Conservation (phyloP, 2,797 vertebrate species). For the Molossus alvarezi region DNA sequence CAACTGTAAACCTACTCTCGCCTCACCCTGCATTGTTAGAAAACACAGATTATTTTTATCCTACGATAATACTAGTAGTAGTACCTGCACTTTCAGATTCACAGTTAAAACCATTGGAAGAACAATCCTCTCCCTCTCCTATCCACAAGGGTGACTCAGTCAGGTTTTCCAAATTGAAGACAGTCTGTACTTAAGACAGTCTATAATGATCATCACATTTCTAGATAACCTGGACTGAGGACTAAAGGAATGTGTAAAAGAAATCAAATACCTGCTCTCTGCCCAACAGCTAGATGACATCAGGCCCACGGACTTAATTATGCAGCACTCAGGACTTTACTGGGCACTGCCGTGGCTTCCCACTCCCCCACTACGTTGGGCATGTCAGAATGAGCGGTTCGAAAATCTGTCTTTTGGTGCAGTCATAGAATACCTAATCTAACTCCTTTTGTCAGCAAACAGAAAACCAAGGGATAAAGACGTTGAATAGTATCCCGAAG, state of each 20-base stretch:
- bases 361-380: background rate
- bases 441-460: background rate
- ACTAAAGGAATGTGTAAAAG: background rate
- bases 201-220: slow-evolving; percentile 44
- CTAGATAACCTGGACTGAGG: background rate
- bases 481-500: background rate
- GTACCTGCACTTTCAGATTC: background rate
- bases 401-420: background rate
- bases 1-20: background rate
- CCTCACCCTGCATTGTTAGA: background rate
- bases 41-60: background rate
- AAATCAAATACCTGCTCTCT: background rate
- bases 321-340: background rate
- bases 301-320: background rate
- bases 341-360: background rate
- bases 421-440: background rate
- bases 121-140: slow-evolving; percentile 30
- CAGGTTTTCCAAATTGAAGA: slow-evolving; percentile 68
- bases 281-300: background rate
- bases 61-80: slow-evolving; percentile 62
- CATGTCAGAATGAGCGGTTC: background rate
- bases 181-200: slow-evolving; percentile 22
- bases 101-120: slow-evolving; percentile 43
- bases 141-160: slow-evolving; percentile 11
- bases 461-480: background rate